phyloP scores from a whole-genome alignment of 2,113 vertebrate species.

The Antennarius striatus region DNA sequence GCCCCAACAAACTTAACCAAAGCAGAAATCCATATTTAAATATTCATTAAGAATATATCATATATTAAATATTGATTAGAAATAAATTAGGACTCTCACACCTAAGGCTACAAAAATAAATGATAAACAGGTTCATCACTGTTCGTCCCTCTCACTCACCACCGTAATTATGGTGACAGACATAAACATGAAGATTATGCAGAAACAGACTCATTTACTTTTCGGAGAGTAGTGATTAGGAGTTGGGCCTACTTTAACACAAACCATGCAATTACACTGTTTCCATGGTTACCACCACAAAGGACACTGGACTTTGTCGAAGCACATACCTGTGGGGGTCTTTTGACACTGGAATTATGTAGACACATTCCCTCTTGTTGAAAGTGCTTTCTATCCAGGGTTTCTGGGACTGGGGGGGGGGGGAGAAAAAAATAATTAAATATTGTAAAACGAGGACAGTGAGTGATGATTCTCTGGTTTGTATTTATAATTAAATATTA shows the following conservation, averaged over 20 bases:
- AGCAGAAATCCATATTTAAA: no score
- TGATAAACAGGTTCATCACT: slow-evolving; percentile 28
- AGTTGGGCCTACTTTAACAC: slow-evolving; percentile 49
- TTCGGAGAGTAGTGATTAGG: slow-evolving; percentile 62
- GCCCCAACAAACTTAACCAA: no score
- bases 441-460: not conserved
- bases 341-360: slow-evolving; percentile 98
- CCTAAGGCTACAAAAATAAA: not conserved
- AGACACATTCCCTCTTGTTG: slow-evolving; percentile 98
- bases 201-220: slow-evolving; percentile 54
- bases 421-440: slow-evolving; percentile 27
- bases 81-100: not conserved
- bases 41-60: no score
- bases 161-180: slow-evolving; percentile 56
- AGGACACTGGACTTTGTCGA: slow-evolving; percentile 23
- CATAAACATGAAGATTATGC: slow-evolving; percentile 54
- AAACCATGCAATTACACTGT: slow-evolving; percentile 59
- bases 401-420: slow-evolving; percentile 93
- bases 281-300: slow-evolving; percentile 52
- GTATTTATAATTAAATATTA: no score
- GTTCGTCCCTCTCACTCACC: slow-evolving; percentile 26
- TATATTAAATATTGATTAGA: not conserved
- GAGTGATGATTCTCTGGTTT: not conserved
- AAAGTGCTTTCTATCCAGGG: slow-evolving; percentile 99
- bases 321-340: slow-evolving; percentile 96